Evolutionary conservation across 1,140 invertebrate genomes (phyloP).

Genomic region (Dendroctonus valens): DNA sequence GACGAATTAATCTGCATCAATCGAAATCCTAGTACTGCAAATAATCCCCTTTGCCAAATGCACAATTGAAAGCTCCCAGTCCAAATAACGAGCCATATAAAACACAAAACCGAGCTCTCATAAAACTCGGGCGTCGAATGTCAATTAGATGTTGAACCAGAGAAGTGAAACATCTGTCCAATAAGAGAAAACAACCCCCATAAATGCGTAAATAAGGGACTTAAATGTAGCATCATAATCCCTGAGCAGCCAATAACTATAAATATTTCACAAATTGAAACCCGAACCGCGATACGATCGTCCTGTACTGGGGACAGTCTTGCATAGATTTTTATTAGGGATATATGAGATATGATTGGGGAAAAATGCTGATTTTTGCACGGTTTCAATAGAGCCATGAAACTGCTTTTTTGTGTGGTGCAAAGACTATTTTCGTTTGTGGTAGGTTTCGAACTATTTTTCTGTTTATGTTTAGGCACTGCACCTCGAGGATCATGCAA

Average conservation of each 20-base stretch:
- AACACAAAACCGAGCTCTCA: conserved; percentile 25
- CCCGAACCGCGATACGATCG: conserved; percentile 2
- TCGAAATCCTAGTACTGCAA: no score
- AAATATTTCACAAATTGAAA: conserved; percentile 38
- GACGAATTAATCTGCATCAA: no score
- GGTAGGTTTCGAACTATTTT: no score
- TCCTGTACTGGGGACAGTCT: background rate
- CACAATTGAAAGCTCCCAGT: background rate
- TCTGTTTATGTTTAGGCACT: no score
- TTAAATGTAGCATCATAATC: conserved; percentile 20
- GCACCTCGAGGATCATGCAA: no score
- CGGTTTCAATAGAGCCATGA: no score
- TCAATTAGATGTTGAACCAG: conserved; percentile 42
- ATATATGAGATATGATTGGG: background rate
- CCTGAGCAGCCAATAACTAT: conserved; percentile 31
- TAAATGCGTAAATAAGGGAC: conserved; percentile 36
- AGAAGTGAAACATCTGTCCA: conserved; percentile 40
- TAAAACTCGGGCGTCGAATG: conserved; percentile 40
- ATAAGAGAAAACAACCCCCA: conserved; percentile 37
- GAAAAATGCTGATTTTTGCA: no score
- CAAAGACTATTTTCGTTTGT: no score
- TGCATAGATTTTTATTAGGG: background rate
- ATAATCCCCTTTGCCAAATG: background rate
- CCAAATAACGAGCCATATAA: conserved; percentile 27
- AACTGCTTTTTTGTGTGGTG: no score